phyloP scores from a whole-genome alignment of 2,113 vertebrate species.

The Brachyhypopomus gauderio region DNA sequence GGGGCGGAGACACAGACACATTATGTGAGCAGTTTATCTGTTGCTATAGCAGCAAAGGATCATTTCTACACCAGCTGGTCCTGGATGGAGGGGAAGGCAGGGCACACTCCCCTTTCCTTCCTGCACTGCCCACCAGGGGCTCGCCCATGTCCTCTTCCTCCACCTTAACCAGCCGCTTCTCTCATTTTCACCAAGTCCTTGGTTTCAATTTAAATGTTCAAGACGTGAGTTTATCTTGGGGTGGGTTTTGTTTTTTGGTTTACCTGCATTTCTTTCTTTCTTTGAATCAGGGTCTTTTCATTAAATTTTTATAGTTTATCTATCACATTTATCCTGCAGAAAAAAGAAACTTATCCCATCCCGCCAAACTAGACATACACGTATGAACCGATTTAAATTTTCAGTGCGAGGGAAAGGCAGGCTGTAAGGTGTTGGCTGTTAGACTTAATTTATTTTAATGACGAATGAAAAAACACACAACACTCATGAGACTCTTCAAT shows the following conservation, averaged over 20 bases:
- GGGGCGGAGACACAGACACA: neutral
- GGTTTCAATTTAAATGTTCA: neutral
- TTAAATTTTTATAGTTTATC: too few species aligned
- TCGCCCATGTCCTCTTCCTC: neutral
- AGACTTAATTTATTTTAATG: too few species aligned
- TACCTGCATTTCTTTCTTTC: too few species aligned
- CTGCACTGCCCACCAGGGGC: neutral
- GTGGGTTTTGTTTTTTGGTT: neutral
- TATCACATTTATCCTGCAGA: too few species aligned
- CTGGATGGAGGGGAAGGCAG: slow-evolving; percentile 23
- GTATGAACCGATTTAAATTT: too few species aligned
- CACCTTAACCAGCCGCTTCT: neutral
- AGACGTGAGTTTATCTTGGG: neutral
- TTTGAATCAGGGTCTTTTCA: too few species aligned
- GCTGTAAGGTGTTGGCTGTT: too few species aligned
- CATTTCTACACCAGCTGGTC: slow-evolving; percentile 34
- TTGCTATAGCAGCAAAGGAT: slow-evolving; percentile 44
- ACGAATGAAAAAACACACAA: too few species aligned
- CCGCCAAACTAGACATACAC: too few species aligned
- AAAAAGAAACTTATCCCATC: too few species aligned
- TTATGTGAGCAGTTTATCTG: slow-evolving; percentile 17
- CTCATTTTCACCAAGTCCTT: neutral
- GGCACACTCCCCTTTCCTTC: slow-evolving; percentile 7
- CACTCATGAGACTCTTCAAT: too few species aligned
- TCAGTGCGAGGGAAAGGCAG: too few species aligned